phyloP scores from a whole-genome alignment of 1,140 invertebrate genomes.

The Cecropterus lyciades region DNA sequence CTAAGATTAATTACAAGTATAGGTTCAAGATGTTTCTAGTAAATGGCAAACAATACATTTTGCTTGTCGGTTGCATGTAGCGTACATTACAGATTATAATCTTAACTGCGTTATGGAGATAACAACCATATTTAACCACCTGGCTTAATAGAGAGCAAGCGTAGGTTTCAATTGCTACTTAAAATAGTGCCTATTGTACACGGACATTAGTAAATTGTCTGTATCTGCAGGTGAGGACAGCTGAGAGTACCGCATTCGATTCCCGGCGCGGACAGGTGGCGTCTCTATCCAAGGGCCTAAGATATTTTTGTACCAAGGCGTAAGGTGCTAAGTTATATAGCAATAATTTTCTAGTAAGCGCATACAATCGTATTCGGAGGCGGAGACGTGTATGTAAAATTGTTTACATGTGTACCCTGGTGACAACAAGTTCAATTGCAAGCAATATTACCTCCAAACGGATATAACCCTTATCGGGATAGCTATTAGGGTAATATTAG shows the following conservation, averaged over 20 bases:
- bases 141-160: conserved; percentile 20
- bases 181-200: conserved; percentile 30
- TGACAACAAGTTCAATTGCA: conserved; percentile 8
- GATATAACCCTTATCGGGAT: background rate
- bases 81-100: conserved; percentile 25
- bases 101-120: conserved; percentile 23
- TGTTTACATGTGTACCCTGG: conserved; percentile 26
- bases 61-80: conserved; percentile 9
- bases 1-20: too few relatives aligned
- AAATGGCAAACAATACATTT: conserved; percentile 16
- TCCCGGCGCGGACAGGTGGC: conserved; percentile 24
- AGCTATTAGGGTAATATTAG: background rate
- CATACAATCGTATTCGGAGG: conserved; percentile 23
- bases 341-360: conserved; percentile 30
- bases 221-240: conserved; percentile 35
- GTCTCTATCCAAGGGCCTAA: conserved; percentile 26
- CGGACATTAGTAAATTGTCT: conserved; percentile 30
- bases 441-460: background rate
- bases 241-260: conserved; percentile 31
- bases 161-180: conserved; percentile 29
- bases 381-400: conserved; percentile 30
- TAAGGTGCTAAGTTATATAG: conserved; percentile 16
- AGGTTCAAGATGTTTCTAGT: too few relatives aligned
- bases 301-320: conserved; percentile 24
- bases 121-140: conserved; percentile 32